Base-by-base conservation (phyloP, 2,888 invertebrate genomes). In the Philaethria dido region DNA sequence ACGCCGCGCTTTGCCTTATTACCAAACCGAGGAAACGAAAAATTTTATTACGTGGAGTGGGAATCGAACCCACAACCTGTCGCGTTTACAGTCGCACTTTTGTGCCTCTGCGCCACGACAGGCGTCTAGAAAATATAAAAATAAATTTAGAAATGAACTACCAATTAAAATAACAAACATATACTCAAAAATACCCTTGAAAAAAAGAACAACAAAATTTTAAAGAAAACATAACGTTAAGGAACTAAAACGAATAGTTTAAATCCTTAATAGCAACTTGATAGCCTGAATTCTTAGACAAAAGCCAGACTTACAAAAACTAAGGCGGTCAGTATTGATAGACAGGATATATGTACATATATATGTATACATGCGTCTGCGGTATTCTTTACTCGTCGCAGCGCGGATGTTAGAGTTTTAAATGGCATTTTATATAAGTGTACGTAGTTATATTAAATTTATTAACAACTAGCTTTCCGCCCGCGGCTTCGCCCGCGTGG, bases 231-330 rank as follows among this genome's bases (percentile, higher is more conserved):
- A n/a, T n/a, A 39, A 39, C n/a, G 9, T 22, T 14, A 20, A 55
- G 22, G n/a, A 57, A 57, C 57, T 22, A 25, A 52, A 52, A 33
- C 16, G 9, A 44, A 54, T 57, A 57, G 47, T 13, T 14, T 52
- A 25, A 25, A 5, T 16, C 22, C 22, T 20, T 22, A 4, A 39
- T 64, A 39, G 57, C 16, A 55, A 57, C 64, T 55, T 47, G 39
- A 64, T 64, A 39, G 39, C 47, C 47, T 47, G 36, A 64, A 57
- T 57, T 42, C 39, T 57, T 57, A 57, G 57, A 64, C 39, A 57
- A 64, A 57, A 57, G 36, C 47, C 47, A 64, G 64, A 64, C 64
- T 13, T 39, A 48, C 57, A 64, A 64, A 64, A 64, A 64, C 64
- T 48, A 57, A 64, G 39, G 36, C 57, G 57, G 57, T 47, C 64